phyloP scores from a whole-genome alignment of 2,888 invertebrate species.

The Machimus rusticus region DNA sequence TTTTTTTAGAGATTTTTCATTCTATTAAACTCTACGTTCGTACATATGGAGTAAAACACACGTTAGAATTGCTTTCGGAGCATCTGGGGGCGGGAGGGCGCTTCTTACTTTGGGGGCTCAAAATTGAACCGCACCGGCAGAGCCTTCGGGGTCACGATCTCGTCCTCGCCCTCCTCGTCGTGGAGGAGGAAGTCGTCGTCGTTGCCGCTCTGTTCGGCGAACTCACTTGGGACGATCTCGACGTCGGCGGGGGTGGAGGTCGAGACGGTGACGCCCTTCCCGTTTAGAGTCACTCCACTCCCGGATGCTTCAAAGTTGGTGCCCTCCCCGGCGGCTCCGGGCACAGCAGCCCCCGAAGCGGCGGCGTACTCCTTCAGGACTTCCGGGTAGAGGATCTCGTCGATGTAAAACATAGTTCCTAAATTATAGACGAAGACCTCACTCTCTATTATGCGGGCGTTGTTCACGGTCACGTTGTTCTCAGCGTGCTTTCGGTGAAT shows the following conservation, averaged over 20 bases:
- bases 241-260: slow-evolving; percentile 55
- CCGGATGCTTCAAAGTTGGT: slow-evolving; percentile 47
- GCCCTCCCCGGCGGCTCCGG: slow-evolving; percentile 51
- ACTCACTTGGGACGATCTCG: slow-evolving; percentile 61
- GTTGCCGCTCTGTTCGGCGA: slow-evolving; percentile 56
- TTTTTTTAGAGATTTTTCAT: slow-evolving; percentile 26
- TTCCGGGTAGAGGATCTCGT: slow-evolving; percentile 67
- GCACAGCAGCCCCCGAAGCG: slow-evolving; percentile 51
- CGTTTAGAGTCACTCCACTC: slow-evolving; percentile 45
- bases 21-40: slow-evolving; percentile 11
- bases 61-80: neutral
- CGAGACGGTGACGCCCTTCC: slow-evolving; percentile 44
- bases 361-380: slow-evolving; percentile 58
- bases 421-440: slow-evolving; percentile 72
- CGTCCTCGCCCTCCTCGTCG: slow-evolving; percentile 51
- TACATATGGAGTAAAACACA: slow-evolving; percentile 2
- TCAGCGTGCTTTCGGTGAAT: slow-evolving; percentile 63
- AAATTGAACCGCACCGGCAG: slow-evolving; percentile 60
- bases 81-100: neutral
- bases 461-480: slow-evolving; percentile 66
- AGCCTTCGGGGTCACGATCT: slow-evolving; percentile 63
- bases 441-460: slow-evolving; percentile 68
- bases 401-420: slow-evolving; percentile 71
- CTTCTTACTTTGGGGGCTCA: slow-evolving; percentile 59
- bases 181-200: slow-evolving; percentile 49